Evolutionary conservation across 2,797 vertebrate genomes (phyloP).

Genomic region (Pempheris klunzingeri): DNA sequence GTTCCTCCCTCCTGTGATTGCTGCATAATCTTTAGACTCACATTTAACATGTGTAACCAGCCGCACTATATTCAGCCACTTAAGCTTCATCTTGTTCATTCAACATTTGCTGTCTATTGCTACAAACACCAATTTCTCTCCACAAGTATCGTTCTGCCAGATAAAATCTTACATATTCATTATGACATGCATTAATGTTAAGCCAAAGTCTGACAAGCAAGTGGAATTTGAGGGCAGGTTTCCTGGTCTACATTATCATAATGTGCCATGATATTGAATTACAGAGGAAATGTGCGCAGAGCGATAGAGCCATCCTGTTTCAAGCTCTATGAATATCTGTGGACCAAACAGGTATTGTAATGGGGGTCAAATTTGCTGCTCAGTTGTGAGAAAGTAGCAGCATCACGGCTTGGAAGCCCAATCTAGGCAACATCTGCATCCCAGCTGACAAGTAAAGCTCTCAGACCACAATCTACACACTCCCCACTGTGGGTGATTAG

Average conservation of each 20-base stretch:
- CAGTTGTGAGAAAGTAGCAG: slow-evolving; percentile 25
- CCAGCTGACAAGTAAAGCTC: slow-evolving; percentile 32
- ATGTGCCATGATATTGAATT: slow-evolving; percentile 42
- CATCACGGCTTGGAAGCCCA: slow-evolving; percentile 20
- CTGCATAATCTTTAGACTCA: slow-evolving; percentile 38
- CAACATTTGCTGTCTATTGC: slow-evolving; percentile 31
- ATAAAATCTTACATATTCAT: slow-evolving; percentile 37
- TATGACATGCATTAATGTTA: slow-evolving; percentile 57
- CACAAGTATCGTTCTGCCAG: slow-evolving; percentile 5
- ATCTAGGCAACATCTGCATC: slow-evolving; percentile 53
- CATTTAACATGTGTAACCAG: slow-evolving; percentile 60
- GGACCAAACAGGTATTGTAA: slow-evolving; percentile 15
- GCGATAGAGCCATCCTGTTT: background rate
- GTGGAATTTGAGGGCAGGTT: slow-evolving; percentile 40
- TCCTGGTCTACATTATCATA: slow-evolving; percentile 42
- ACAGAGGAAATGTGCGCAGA: slow-evolving; percentile 1
- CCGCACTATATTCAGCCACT: slow-evolving; percentile 39
- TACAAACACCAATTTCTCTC: slow-evolving; percentile 25
- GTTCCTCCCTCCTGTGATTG: slow-evolving; percentile 40
- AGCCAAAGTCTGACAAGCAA: slow-evolving; percentile 30
- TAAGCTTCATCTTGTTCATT: slow-evolving; percentile 38
- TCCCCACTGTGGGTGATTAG: slow-evolving; percentile 49
- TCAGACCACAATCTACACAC: slow-evolving; percentile 26
- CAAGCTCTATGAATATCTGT: slow-evolving; percentile 21
- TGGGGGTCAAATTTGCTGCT: slow-evolving; percentile 39